Evolutionary conservation across 2,797 vertebrate genomes (phyloP).

Genomic region (Squalus acanthias): DNA sequence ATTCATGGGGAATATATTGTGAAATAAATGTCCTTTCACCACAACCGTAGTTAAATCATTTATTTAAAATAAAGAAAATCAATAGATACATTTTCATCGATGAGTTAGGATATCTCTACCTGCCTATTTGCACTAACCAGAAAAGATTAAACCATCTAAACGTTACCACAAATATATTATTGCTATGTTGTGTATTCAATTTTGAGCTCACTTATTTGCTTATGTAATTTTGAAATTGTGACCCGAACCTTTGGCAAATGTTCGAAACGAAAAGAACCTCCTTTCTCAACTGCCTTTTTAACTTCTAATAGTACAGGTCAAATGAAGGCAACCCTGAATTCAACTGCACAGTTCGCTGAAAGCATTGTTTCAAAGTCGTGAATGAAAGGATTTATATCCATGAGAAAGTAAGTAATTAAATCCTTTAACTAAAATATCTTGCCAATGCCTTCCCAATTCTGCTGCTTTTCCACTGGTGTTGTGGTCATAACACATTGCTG

Average conservation of each 20-base stretch:
- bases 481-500: background rate
- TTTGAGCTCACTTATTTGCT: background rate
- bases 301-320: background rate
- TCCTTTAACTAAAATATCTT: conserved; percentile 16
- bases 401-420: background rate
- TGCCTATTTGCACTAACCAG: background rate
- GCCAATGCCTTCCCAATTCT: conserved; percentile 11
- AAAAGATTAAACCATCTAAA: background rate
- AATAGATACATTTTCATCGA: background rate
- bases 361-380: background rate
- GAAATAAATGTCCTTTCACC: background rate
- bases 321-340: background rate
- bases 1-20: background rate
- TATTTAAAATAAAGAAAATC: background rate
- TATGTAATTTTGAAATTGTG: conserved; percentile 5
- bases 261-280: background rate
- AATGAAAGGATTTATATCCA: conserved; percentile 17
- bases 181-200: background rate
- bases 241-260: background rate
- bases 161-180: background rate
- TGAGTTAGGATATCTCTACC: background rate
- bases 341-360: background rate
- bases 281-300: background rate
- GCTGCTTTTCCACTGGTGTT: background rate
- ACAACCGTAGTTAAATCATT: background rate